phyloP scores from a whole-genome alignment of 2,113 vertebrate species.

The Tychaedon coryphoeus region DNA sequence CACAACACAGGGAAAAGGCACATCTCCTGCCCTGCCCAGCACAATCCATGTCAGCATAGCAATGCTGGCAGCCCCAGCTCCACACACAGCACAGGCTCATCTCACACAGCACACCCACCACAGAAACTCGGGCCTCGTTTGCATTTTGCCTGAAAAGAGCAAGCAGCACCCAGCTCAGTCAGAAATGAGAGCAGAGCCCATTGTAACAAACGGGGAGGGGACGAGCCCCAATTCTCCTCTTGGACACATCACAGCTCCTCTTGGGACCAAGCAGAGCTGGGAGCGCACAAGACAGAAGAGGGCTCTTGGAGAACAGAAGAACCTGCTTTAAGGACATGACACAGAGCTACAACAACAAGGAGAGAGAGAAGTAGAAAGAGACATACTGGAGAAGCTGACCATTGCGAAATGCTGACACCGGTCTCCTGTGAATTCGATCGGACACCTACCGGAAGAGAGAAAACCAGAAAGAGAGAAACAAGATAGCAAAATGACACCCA shows the following conservation, averaged over 20 bases:
- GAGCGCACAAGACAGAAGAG: background rate
- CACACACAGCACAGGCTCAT: background rate
- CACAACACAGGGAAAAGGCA: background rate
- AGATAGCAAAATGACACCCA: slow-evolving; percentile 81
- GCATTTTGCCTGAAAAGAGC: background rate
- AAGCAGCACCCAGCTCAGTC: background rate
- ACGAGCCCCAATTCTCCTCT: background rate
- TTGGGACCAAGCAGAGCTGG: slow-evolving; percentile 13
- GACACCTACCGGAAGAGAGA: slow-evolving; percentile 95
- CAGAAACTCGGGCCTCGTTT: background rate
- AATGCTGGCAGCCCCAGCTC: background rate
- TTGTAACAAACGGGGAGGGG: background rate
- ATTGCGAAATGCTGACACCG: slow-evolving; percentile 99
- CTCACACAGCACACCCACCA: slow-evolving; percentile 24
- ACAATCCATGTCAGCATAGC: background rate
- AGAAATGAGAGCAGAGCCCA: slow-evolving; percentile 21
- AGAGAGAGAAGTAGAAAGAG: slow-evolving; percentile 90
- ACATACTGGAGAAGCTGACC: slow-evolving; percentile 99
- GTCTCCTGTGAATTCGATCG: slow-evolving; percentile 99
- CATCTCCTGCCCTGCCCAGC: background rate
- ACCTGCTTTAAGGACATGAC: slow-evolving; percentile 52
- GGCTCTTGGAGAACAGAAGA: slow-evolving; percentile 54
- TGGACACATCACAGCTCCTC: slow-evolving; percentile 40
- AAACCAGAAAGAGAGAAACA: slow-evolving; percentile 84
- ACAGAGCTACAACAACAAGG: slow-evolving; percentile 70